These are phyloP conservation scores for Rhabdophis nuchalis DNA, from an alignment of 2,797 vertebrate genomes.

Conservation along the genomic window DNA sequence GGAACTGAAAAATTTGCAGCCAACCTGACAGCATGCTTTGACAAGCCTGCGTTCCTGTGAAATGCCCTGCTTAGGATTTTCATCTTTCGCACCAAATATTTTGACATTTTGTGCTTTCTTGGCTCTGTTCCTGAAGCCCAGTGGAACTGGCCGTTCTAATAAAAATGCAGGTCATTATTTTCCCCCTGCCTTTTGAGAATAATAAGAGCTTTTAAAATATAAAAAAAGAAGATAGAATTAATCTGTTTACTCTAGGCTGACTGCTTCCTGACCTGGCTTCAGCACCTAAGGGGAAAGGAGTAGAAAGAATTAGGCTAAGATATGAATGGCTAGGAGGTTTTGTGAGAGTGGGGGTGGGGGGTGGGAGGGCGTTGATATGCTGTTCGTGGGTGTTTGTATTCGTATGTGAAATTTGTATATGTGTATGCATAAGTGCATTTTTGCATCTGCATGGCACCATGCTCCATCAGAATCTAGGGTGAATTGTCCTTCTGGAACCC, in stretches of 20 bases:
- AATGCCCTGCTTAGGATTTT: conserved; percentile 33
- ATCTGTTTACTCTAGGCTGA: conserved; percentile 66
- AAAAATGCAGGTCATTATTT: conserved; percentile 62
- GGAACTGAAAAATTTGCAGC: conserved; percentile 55
- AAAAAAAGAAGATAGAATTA: conserved; percentile 51
- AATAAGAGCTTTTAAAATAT: conserved; percentile 67
- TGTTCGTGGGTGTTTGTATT: not conserved
- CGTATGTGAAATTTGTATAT: not conserved
- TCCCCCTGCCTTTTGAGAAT: conserved; percentile 38
- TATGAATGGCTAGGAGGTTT: conserved; percentile 60
- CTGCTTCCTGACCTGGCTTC: conserved; percentile 70
- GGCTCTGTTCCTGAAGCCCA: conserved; percentile 56
- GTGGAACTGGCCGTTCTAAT: conserved; percentile 62
- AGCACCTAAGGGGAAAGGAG: conserved; percentile 69
- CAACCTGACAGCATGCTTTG: conserved; percentile 50
- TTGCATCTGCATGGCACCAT: not conserved
- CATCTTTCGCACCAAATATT: conserved; percentile 54
- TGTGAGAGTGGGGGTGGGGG: conserved; percentile 7
- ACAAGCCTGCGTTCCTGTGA: conserved; percentile 56
- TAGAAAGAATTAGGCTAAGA: conserved; percentile 50
- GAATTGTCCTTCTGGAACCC: not conserved
- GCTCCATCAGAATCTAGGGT: not conserved
- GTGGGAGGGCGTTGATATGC: conserved; percentile 8
- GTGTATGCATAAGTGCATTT: not conserved
- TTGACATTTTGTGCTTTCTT: conserved; percentile 63